A percentile compares a stretch with the other conserved stretches of the same genome.
phyloP scores from a whole-genome alignment of 2,797 vertebrate genomes.

The Taeniopygia guttata region DNA sequence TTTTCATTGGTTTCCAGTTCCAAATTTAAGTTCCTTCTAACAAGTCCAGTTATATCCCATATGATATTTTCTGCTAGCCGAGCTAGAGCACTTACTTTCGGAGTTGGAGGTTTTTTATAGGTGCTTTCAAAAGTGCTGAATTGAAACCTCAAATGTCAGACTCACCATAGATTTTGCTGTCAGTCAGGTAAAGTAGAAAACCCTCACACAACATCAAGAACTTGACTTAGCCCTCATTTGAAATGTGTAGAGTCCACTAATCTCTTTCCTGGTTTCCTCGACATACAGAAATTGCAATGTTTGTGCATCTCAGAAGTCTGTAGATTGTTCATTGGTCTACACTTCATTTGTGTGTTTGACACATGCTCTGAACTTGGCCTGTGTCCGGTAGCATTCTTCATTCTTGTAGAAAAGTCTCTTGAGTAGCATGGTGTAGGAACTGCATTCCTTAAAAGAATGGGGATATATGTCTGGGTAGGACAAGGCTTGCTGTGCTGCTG shows the following conservation, averaged over 20 bases:
- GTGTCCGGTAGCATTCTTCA: neutral
- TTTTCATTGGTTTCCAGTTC: neutral
- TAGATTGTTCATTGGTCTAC: neutral
- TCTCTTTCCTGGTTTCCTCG: neutral
- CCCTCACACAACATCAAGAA: constrained; percentile 34
- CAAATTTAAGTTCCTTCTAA: neutral
- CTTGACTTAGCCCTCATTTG: constrained; percentile 50
- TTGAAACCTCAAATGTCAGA: constrained; percentile 66
- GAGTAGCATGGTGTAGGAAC: neutral
- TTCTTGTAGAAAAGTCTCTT: neutral
- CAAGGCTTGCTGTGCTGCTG: neutral
- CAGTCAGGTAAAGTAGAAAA: constrained; percentile 32
- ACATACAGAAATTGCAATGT: neutral
- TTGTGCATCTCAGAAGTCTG: neutral
- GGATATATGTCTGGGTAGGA: neutral
- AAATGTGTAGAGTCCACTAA: constrained; percentile 17
- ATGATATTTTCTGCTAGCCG: neutral
- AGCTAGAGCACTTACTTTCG: neutral
- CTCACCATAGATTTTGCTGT: constrained; percentile 51
- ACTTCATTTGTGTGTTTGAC: neutral
- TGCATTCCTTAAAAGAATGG: neutral
- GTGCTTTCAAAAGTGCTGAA: constrained; percentile 18
- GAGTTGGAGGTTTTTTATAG: neutral
- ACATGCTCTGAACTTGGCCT: neutral
- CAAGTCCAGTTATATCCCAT: neutral